These are phyloP conservation scores for Sinocyclocheilus anshuiensis DNA, from an alignment of 2,113 vertebrate species.

Conservation along the genomic window DNA sequence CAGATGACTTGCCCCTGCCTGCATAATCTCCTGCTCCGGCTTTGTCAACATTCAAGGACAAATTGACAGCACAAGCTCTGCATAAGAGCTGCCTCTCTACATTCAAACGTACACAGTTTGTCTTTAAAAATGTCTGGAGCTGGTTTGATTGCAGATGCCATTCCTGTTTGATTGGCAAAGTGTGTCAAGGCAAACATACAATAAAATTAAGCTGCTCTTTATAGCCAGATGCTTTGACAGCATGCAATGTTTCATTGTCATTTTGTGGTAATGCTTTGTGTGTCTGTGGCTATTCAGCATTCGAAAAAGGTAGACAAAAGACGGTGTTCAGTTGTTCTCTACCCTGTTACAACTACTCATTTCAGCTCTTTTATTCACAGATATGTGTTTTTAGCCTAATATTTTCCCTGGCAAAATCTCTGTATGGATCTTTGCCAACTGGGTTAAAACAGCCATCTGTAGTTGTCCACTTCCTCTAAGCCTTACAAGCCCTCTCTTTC, in stretches of 20 bases:
- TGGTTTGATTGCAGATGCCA: background rate
- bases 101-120: background rate
- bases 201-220: slow-evolving; percentile 8
- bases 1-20: slow-evolving; percentile 65
- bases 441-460: slow-evolving; percentile 46
- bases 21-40: slow-evolving; percentile 60
- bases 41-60: slow-evolving; percentile 62
- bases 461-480: slow-evolving; percentile 39
- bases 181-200: background rate
- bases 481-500: background rate
- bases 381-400: background rate
- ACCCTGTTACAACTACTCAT: background rate
- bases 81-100: slow-evolving; percentile 20
- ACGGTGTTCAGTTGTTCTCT: slow-evolving; percentile 3
- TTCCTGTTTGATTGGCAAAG: slow-evolving; percentile 12
- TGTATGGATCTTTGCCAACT: slow-evolving; percentile 45
- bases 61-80: slow-evolving; percentile 54
- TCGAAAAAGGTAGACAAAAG: background rate
- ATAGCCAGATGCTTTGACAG: background rate
- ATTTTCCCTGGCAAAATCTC: slow-evolving; percentile 39
- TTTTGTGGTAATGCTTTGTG: slow-evolving; percentile 12
- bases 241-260: background rate
- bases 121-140: background rate
- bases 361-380: slow-evolving; percentile 22
- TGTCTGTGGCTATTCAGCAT: slow-evolving; percentile 12